These are phyloP conservation scores for Lepidochrysops patricia DNA, from an alignment of 2,888 invertebrate genomes.

Conservation along the genomic window DNA sequence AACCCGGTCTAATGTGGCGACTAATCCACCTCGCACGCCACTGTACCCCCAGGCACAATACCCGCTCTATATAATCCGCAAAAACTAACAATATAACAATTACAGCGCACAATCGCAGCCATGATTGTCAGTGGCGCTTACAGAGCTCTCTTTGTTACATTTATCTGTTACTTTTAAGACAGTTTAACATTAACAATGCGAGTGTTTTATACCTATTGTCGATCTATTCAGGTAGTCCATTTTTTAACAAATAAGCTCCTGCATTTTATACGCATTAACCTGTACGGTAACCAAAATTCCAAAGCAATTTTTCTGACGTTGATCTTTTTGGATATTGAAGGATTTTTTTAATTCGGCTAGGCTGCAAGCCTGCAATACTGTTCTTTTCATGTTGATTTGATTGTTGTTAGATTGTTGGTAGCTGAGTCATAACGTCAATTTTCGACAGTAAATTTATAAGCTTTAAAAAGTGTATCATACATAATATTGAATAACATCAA, in stretches of 20 bases:
- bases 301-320: neutral
- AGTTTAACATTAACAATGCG: conserved; percentile 22
- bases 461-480: neutral
- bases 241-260: neutral
- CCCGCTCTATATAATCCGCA: conserved; percentile 55
- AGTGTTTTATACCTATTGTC: conserved; percentile 47
- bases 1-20: conserved; percentile 59
- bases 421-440: neutral
- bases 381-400: neutral
- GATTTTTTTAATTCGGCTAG: neutral
- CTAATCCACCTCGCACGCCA: conserved; percentile 66
- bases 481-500: neutral
- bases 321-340: neutral
- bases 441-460: neutral
- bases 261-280: conserved; percentile 1
- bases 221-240: conserved; percentile 30
- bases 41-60: conserved; percentile 37
- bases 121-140: conserved; percentile 17
- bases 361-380: no score
- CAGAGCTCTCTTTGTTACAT: conserved; percentile 2
- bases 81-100: conserved; percentile 51
- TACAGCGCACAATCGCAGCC: conserved; percentile 23
- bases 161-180: conserved; percentile 9
- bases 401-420: neutral
- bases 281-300: neutral